A percentile compares a stretch with the other conserved stretches of the same genome.
These are phyloP conservation scores for Corvus cornix DNA, from an alignment of 2,113 vertebrate species.

Conservation along the genomic window DNA sequence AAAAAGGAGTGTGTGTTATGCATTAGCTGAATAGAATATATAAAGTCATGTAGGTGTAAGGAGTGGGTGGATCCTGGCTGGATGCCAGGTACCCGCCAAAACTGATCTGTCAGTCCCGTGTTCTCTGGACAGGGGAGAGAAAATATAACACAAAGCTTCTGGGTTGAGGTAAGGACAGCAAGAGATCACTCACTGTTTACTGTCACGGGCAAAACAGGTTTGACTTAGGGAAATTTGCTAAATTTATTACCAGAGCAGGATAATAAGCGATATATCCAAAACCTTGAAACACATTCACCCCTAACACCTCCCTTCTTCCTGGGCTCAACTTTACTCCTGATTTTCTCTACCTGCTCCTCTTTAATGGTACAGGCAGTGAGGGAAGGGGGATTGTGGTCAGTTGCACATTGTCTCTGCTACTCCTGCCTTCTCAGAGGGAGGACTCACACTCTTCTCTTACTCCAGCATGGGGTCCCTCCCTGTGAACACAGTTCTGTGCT, in stretches of 20 bases:
- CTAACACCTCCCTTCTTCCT: background rate
- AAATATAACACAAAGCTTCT: background rate
- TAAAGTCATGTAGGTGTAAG: background rate
- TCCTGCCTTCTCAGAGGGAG: background rate
- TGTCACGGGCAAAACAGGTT: accelerated
- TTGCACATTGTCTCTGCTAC: accelerated
- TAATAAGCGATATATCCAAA: background rate
- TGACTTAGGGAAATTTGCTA: background rate
- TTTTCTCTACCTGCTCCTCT: background rate
- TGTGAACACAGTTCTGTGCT: accelerated
- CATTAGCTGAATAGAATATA: background rate
- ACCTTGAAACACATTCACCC: background rate
- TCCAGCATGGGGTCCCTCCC: accelerated
- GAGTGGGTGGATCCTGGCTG: background rate
- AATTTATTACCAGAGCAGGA: background rate
- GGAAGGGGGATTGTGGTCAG: background rate
- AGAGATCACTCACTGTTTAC: background rate
- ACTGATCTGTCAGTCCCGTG: background rate
- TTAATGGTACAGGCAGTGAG: accelerated
- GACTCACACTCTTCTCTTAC: background rate
- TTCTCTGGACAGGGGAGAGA: background rate
- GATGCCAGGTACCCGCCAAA: background rate
- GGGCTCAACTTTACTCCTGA: background rate
- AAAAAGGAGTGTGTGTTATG: background rate
- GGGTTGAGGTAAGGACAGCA: background rate